Evolutionary conservation across 2,888 invertebrate genomes (phyloP).

Genomic region (Helleia helle): DNA sequence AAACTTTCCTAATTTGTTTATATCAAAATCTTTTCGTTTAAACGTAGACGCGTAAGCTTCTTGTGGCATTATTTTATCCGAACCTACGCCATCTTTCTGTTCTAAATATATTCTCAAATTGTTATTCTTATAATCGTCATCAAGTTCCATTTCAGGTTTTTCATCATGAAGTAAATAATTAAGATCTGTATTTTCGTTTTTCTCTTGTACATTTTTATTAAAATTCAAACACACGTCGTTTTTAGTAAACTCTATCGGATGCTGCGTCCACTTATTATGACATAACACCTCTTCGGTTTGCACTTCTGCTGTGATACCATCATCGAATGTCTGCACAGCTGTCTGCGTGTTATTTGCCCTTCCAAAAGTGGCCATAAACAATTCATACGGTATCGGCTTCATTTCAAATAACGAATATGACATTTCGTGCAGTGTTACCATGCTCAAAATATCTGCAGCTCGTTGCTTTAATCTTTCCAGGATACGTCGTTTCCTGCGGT

Average conservation of each 20-base stretch:
- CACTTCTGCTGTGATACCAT: constrained; percentile 47
- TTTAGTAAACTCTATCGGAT: constrained; percentile 55
- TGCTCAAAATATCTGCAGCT: constrained; percentile 50
- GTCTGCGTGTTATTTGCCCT: constrained; percentile 52
- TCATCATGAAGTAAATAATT: constrained; percentile 19
- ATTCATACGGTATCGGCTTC: constrained; percentile 63
- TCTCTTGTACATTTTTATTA: constrained; percentile 23
- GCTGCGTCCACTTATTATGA: constrained; percentile 55
- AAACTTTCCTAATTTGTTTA: constrained; percentile 39
- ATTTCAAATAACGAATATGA: constrained; percentile 57
- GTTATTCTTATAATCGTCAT: constrained; percentile 38
- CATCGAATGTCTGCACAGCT: constrained; percentile 58
- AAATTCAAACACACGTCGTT: constrained; percentile 32
- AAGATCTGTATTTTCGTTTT: constrained; percentile 35
- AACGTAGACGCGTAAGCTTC: constrained; percentile 43
- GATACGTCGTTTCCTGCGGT: constrained; percentile 38
- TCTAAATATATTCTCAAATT: constrained; percentile 54
- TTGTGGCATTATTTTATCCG: constrained; percentile 42
- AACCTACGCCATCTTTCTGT: constrained; percentile 56
- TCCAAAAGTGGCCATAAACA: constrained; percentile 61
- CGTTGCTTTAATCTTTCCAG: constrained; percentile 43
- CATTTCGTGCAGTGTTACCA: constrained; percentile 62
- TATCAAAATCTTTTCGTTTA: constrained; percentile 37
- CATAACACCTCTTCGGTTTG: constrained; percentile 50
- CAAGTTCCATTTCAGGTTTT: constrained; percentile 21